A percentile compares a stretch with the other conserved stretches of the same genome.
phyloP scores from a whole-genome alignment of 2,797 vertebrate species.

The Typhlichthys subterraneus region DNA sequence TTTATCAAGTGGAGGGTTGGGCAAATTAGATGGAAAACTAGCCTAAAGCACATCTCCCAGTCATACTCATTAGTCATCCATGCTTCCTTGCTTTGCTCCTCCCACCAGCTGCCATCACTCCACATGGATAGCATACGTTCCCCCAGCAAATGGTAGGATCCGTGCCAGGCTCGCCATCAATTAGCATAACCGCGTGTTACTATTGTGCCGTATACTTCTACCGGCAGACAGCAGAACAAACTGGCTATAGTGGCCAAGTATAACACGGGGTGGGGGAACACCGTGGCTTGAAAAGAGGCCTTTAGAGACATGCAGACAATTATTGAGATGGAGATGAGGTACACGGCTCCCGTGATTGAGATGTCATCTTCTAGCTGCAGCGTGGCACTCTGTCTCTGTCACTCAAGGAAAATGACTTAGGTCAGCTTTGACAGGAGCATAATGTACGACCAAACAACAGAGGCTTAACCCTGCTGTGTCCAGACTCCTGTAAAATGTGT shows the following conservation, averaged over 20 bases:
- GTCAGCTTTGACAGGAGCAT: slow-evolving; percentile 23
- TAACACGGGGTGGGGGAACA: too few species aligned
- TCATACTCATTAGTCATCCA: slow-evolving; percentile 62
- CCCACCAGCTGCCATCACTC: slow-evolving; percentile 47
- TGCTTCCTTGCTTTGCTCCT: slow-evolving; percentile 30
- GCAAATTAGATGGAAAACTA: slow-evolving; percentile 51
- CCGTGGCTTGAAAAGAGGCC: too few species aligned
- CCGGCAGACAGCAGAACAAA: slow-evolving; percentile 2
- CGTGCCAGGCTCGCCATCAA: slow-evolving; percentile 21
- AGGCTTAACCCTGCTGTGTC: slow-evolving; percentile 24
- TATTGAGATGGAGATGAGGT: slow-evolving; percentile 7
- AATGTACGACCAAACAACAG: slow-evolving; percentile 15
- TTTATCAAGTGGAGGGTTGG: slow-evolving; percentile 44
- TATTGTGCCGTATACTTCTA: slow-evolving; percentile 20
- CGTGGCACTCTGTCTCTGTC: slow-evolving; percentile 27
- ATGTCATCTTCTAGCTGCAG: slow-evolving; percentile 21
- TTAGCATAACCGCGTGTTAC: slow-evolving; percentile 37
- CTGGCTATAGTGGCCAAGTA: too few species aligned
- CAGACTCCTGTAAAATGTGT: neutral
- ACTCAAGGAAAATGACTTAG: slow-evolving; percentile 21
- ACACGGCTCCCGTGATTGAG: slow-evolving; percentile 22
- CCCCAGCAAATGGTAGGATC: slow-evolving; percentile 32
- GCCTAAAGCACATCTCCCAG: slow-evolving; percentile 50
- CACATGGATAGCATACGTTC: slow-evolving; percentile 51
- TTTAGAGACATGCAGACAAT: neutral